Evolutionary conservation across 2,113 vertebrate genomes (phyloP), one percentile per base, ranked within the genome.

Genomic region (Oncorhynchus masou): DNA sequence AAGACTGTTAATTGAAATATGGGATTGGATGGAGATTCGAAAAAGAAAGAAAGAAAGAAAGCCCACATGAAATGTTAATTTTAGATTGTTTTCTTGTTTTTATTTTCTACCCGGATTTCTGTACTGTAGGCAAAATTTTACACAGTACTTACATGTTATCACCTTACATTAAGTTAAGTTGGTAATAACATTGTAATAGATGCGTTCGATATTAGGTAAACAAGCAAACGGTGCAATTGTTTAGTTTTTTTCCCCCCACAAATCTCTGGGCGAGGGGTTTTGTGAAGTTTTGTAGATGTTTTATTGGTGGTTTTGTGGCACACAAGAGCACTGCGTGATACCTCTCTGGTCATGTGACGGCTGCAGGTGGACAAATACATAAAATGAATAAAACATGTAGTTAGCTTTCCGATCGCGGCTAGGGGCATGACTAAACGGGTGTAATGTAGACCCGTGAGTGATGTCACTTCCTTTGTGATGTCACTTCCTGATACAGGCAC

Each of bases 141-240:
- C 92, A 93, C 94, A 94, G 93, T 95, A 95, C 95, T 95, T 94
- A 96, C 96, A 93, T 92, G 93, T 93, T 95, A 96, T 95, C 94
- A 95, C 94, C 92, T 94, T 95, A 91, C 91, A 92, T 95, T 95
- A 95, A 94, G 94, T 95, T 94, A 93, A 92, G 95, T 91, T 96
- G 95, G 94, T 95, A 94, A 93, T 95, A 95, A 95, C 92, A 88
- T 94, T 94, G 89, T 94, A 94, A 94, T 93, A 93, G 92, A 93
- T 93, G 91, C 91, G 92, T 94, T 93, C 92, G 91, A 92, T 94
- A 93, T 95, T 90, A 94, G 84, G n/a, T 62, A 62, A 15, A 88
- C 93, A 92, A 93, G 92, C 94, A 94, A 92, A 88, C 89, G 86
- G 94, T 94, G 94, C 81, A 89, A 87, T 91, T 85, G 59, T 22